Conservation (phyloP, 2,888 invertebrate species). For the Xanthia icteritia region DNA sequence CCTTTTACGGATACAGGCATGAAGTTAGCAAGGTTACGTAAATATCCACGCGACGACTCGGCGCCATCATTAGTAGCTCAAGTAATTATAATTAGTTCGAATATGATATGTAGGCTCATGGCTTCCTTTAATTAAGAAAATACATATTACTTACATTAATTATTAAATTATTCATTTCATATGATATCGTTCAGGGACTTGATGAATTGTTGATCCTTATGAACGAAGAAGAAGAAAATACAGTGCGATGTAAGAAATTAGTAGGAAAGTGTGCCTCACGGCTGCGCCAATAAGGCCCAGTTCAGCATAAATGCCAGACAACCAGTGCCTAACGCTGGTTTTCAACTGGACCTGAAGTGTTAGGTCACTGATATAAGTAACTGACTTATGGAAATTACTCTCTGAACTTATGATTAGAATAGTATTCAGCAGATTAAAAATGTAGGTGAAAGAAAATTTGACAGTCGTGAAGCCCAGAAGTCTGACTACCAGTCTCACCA, state of each 20-base stretch:
- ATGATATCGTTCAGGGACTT: background rate
- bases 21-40: background rate
- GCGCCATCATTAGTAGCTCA: slow-evolving; percentile 9
- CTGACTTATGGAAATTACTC: background rate
- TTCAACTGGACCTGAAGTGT: too few relatives aligned
- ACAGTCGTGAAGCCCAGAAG: background rate
- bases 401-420: background rate
- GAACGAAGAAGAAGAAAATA: too few relatives aligned
- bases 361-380: too few relatives aligned
- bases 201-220: background rate
- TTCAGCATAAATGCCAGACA: too few relatives aligned
- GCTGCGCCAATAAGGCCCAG: too few relatives aligned
- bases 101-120: background rate
- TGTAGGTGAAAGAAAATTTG: background rate
- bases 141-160: background rate
- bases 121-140: slow-evolving; percentile 25
- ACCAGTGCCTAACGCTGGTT: too few relatives aligned
- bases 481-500: background rate
- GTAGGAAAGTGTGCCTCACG: too few relatives aligned
- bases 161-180: slow-evolving; percentile 5
- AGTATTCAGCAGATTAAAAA: background rate
- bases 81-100: slow-evolving; percentile 27
- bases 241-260: too few relatives aligned
- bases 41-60: background rate
- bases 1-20: too few relatives aligned